Base-by-base conservation (phyloP, 2,888 invertebrate species). In the Mystacides longicornis region DNA sequence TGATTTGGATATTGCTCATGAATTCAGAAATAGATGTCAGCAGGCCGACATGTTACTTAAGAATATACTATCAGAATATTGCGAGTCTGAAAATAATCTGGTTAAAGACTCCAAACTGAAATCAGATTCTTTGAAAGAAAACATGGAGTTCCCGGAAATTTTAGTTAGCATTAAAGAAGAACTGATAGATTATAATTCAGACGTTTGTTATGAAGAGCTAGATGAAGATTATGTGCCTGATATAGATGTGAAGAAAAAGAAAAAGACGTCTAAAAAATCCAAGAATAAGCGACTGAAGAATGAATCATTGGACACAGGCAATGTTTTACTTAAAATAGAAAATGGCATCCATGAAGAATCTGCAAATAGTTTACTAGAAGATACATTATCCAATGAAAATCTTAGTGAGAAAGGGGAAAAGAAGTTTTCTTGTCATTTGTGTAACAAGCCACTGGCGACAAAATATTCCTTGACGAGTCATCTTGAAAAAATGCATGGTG, bases 1-100 rank as follows among this genome's bases (percentile, higher is more conserved):
- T 3, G 31, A 49, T n/a, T 20, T 49, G 31, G 27, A 49, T 11
- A n/a, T 20, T 7, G 49, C 49, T 3, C 31, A 49, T 23, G 4
- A n/a, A 2, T 49, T 49, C 19, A 49, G 49, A 49, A 7, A 31
- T 14, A 49, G 31, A 18, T 49, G 49, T 31, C 21, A 49, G 20
- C 18, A 19, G 3, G 22, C 49, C 16, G 49, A 49, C 18, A 18
- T 9, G 18, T 9, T 33, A 11, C 49, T 49, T 19, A 49, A 20
- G 31, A 49, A 49, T 9, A 14, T 49, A 19, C 20, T 20, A 4
- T 5, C 7, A 22, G 18, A 46, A n/a, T n/a, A n/a, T n/a, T n/a
- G n/a, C n/a, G n/a, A n/a, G n/a, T n/a, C n/a, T n/a, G n/a, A n/a
- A n/a, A n/a, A n/a, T n/a, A n/a, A n/a, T n/a, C n/a, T n/a, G n/a